phyloP scores from a whole-genome alignment of 2,888 invertebrate genomes.

The Scelioninae gen. 1 region DNA sequence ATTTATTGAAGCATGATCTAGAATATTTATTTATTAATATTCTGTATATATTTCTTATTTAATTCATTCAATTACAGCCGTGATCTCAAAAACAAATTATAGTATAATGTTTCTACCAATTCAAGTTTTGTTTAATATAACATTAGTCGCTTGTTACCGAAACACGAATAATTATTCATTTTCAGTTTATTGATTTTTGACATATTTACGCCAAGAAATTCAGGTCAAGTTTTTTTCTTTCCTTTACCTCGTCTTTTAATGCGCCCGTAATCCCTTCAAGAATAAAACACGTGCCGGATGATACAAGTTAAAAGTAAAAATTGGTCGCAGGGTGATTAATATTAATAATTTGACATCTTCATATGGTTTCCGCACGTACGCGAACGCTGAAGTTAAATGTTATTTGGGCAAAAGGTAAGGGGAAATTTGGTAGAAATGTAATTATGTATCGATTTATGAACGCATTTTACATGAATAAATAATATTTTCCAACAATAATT shows the following conservation, averaged over 20 bases:
- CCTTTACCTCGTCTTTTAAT: constrained; percentile 35
- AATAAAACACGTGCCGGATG: constrained; percentile 19
- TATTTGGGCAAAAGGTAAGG: neutral
- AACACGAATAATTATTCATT: constrained; percentile 42
- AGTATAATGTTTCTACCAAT: too few relatives aligned
- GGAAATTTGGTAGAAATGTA: constrained; percentile 7
- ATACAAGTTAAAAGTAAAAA: constrained; percentile 9
- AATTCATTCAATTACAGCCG: too few relatives aligned
- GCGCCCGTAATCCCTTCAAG: constrained; percentile 19
- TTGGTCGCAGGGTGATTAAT: neutral
- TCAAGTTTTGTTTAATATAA: constrained; percentile 17
- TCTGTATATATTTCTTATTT: too few relatives aligned
- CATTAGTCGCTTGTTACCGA: constrained; percentile 26
- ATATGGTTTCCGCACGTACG: neutral
- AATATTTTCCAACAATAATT: too few relatives aligned
- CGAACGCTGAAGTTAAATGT: constrained; percentile 9
- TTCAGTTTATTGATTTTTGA: constrained; percentile 53
- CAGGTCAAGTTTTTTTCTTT: constrained; percentile 49
- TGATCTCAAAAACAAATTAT: too few relatives aligned
- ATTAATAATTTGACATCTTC: constrained; percentile 35
- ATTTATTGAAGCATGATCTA: too few relatives aligned
- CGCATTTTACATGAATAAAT: neutral
- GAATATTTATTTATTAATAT: too few relatives aligned
- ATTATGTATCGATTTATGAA: constrained; percentile 27
- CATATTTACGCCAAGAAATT: constrained; percentile 43